These are phyloP conservation scores for Limanda limanda DNA, from an alignment of 2,113 vertebrate genomes.

Conservation along the genomic window DNA sequence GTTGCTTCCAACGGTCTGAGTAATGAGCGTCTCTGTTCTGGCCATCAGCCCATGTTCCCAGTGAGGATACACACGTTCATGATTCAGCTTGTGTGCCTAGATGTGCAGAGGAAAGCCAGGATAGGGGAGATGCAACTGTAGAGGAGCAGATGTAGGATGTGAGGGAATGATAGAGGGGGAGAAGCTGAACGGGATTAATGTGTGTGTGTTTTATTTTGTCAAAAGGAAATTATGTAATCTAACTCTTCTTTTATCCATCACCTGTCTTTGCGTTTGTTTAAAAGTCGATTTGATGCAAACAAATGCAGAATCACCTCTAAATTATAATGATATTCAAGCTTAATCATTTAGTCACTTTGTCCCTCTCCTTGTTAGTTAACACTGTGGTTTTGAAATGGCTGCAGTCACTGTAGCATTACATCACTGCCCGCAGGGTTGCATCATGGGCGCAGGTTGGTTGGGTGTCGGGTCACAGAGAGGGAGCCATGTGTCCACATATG, in stretches of 20 bases:
- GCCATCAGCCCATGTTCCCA: constrained; percentile 20
- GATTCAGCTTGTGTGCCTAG: constrained; percentile 25
- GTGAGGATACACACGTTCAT: constrained; percentile 34
- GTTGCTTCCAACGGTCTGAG: constrained; percentile 37
- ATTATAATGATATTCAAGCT: too few relatives aligned
- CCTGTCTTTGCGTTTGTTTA: neutral
- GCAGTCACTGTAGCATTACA: constrained; percentile 28
- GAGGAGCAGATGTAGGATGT: neutral
- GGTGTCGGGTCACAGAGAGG: neutral
- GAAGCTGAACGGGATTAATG: neutral
- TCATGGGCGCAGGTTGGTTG: constrained; percentile 14
- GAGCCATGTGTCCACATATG: neutral
- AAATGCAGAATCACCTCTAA: too few relatives aligned
- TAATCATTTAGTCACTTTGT: too few relatives aligned
- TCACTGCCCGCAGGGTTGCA: constrained; percentile 38
- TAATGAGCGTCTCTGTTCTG: constrained; percentile 57
- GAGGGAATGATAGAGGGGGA: neutral
- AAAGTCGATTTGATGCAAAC: neutral
- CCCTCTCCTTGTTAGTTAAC: too few relatives aligned
- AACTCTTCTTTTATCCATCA: neutral
- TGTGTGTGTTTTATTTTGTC: neutral
- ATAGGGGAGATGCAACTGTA: neutral
- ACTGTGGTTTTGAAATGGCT: too few relatives aligned
- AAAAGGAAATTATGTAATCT: neutral
- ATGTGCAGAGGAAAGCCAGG: neutral